A percentile compares a stretch with the other conserved stretches of the same genome.
phyloP scores from a whole-genome alignment of 2,113 vertebrate species.

The Prunella fulvescens region DNA sequence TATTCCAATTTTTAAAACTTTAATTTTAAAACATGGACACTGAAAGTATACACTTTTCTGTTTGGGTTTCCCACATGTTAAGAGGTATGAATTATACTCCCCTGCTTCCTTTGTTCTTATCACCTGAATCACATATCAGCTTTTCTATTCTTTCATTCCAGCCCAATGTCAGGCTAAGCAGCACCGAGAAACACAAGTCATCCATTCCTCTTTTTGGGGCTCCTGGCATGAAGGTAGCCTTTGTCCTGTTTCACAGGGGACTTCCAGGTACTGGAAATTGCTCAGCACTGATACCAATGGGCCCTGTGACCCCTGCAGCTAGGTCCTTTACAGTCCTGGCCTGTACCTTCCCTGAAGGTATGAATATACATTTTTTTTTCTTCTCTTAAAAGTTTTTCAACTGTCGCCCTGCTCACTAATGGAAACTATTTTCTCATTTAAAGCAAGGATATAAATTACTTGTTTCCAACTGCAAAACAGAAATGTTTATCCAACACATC shows the following conservation, averaged over 20 bases:
- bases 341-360: background rate
- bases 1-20: background rate
- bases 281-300: accelerated
- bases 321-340: background rate
- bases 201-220: background rate
- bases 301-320: background rate
- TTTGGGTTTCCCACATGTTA: background rate
- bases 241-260: background rate
- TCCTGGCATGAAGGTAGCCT: background rate
- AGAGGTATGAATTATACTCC: background rate
- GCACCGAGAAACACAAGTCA: background rate
- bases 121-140: background rate
- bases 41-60: background rate
- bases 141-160: background rate
- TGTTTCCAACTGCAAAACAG: background rate
- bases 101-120: background rate
- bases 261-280: background rate
- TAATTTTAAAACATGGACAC: background rate
- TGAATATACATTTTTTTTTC: background rate
- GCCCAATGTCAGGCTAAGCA: background rate
- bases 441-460: background rate
- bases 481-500: background rate
- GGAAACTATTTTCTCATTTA: background rate
- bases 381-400: background rate
- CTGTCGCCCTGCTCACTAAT: background rate